Evolutionary conservation across 2,888 invertebrate genomes (phyloP).

Genomic region (Helobdella robusta): DNA sequence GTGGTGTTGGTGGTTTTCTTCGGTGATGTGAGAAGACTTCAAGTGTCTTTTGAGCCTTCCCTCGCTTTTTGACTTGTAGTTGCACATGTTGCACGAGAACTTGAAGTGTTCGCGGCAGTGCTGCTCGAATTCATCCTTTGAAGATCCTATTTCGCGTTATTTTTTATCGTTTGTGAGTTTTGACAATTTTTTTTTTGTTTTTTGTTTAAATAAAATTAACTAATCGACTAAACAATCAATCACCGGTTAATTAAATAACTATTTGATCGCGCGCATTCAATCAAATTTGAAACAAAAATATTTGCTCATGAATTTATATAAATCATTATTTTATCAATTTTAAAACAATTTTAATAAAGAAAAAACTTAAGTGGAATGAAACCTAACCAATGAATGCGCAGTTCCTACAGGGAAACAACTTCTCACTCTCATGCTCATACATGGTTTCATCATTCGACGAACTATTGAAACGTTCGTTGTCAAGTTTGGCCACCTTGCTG

Average conservation of each 20-base stretch:
- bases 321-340: neutral
- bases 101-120: slow-evolving; percentile 17
- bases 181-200: too few relatives aligned
- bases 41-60: slow-evolving; percentile 19
- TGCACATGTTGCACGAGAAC: slow-evolving; percentile 14
- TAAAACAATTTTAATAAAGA: neutral
- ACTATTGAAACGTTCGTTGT: neutral
- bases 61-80: slow-evolving; percentile 19
- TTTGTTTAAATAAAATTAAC: too few relatives aligned
- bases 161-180: too few relatives aligned
- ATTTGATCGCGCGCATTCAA: too few relatives aligned
- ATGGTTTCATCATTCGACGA: neutral
- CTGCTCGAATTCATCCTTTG: slow-evolving; percentile 10
- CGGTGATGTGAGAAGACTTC: slow-evolving; percentile 5
- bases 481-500: neutral
- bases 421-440: neutral
- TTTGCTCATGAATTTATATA: too few relatives aligned
- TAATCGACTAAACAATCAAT: too few relatives aligned
- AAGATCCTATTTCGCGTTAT: too few relatives aligned
- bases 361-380: neutral
- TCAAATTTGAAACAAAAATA: too few relatives aligned
- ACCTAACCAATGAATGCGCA: slow-evolving; percentile 4
- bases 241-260: too few relatives aligned
- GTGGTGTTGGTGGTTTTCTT: neutral
- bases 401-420: slow-evolving; percentile 13